These are phyloP conservation scores for Myotis daubentonii DNA, from an alignment of 2,797 vertebrate species.

Conservation along the genomic window DNA sequence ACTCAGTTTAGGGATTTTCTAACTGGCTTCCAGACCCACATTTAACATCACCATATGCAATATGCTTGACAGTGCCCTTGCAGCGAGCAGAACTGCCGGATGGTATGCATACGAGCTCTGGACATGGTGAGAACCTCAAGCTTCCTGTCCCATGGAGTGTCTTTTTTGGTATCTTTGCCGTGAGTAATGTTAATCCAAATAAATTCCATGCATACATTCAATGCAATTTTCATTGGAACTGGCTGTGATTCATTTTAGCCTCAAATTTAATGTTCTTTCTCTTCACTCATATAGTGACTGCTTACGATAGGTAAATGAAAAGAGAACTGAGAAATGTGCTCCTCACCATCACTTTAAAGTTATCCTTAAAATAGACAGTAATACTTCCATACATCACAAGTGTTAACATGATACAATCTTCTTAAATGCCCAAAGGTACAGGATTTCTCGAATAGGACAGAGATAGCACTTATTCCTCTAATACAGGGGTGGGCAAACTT, in stretches of 20 bases:
- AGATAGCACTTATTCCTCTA: conserved; percentile 1
- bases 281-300: conserved; percentile 3
- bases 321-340: conserved; percentile 1
- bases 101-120: neutral
- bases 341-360: neutral
- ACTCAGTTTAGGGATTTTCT: conserved; percentile 62
- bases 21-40: conserved; percentile 64
- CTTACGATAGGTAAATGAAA: neutral
- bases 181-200: conserved; percentile 23
- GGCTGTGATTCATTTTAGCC: conserved; percentile 18
- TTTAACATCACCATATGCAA: conserved; percentile 60
- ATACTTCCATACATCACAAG: neutral
- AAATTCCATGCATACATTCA: neutral
- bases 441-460: neutral
- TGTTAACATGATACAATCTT: neutral
- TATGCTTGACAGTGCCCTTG: conserved; percentile 46
- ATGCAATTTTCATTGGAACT: conserved; percentile 26
- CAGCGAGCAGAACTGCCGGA: neutral
- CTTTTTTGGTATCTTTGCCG: conserved; percentile 33
- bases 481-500: no score
- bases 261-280: neutral
- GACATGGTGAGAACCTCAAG: neutral
- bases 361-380: neutral
- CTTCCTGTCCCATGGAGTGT: neutral
- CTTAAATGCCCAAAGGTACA: neutral